Evolutionary conservation across 2,113 vertebrate genomes (phyloP), one percentile per base, ranked within the genome.

Genomic region (Lathamus discolor): DNA sequence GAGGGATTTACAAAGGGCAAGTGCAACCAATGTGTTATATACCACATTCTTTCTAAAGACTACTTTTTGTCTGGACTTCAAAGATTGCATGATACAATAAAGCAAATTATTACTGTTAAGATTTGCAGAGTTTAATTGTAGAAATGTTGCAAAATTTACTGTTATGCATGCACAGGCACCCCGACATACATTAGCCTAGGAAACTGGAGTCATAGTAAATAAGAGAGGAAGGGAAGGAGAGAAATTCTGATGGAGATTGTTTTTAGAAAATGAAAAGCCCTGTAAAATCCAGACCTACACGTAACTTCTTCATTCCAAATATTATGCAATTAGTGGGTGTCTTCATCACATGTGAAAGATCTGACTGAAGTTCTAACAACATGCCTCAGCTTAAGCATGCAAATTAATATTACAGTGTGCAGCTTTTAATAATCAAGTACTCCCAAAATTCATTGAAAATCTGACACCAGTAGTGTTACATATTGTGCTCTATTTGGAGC

Each of bases 391-490:
- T 46, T 35, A 81, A 78, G 14, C 16, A 59, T 11, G 3, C 2
- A 57, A 57, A 80, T 83, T 80, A 64, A 82, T 83, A 67, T 52
- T 87, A 13, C 17, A 87, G 25, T 7, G 3, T 57, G 7, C 37
- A 23, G 16, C 22, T 93, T 77, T 66, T 61, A 44, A 95, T 52
- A 25, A 93, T 23, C 62, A 75, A 64, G 7, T 72, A 27, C 19
- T 91, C 49, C 25, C 41, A 73, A 87, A 90, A 80, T 73, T 80
- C 11, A 80, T 43, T 83, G 63, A 86, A 91, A 79, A 49, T 82
- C 79, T 69, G 24, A 46, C 46, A 52, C 17, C 0, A n/a, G 0
- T 49, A 43, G 11, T 20, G 5, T 43, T 77, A 28, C 18, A 49
- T 74, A 69, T n/a, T 80, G 19, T 1, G 1, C 18, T 86, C 9